Evolutionary conservation across 2,113 vertebrate species (phyloP).

Genomic region (Seriola aureovittata): DNA sequence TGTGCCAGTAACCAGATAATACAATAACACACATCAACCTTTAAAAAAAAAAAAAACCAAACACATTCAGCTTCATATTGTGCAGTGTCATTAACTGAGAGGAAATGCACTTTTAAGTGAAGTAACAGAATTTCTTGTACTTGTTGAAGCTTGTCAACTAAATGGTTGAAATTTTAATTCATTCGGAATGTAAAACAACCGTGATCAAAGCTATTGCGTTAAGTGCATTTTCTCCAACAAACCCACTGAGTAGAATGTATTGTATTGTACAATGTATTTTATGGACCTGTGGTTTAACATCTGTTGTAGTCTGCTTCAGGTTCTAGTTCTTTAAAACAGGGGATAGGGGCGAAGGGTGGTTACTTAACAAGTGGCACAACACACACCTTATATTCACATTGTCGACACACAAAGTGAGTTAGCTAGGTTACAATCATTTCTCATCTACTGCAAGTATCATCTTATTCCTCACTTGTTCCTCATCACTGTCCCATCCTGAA

Average conservation of each 20-base stretch:
- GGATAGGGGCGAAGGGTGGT: background rate
- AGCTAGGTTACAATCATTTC: background rate
- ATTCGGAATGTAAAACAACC: background rate
- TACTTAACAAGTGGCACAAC: background rate
- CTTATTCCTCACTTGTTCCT: background rate
- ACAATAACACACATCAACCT: conserved; percentile 32
- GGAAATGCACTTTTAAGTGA: conserved; percentile 16
- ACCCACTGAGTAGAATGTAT: background rate
- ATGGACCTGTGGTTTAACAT: background rate
- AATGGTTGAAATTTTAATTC: background rate
- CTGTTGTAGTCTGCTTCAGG: conserved; percentile 7
- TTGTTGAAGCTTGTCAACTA: background rate
- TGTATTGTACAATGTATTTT: no score
- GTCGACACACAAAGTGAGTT: background rate
- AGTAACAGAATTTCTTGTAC: background rate
- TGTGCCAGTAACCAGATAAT: conserved; percentile 8
- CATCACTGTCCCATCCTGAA: no score
- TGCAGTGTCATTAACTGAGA: conserved; percentile 13
- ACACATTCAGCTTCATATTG: conserved; percentile 49
- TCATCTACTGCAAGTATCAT: background rate
- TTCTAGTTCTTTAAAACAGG: background rate
- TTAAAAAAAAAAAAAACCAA: conserved; percentile 57
- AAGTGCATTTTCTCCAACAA: conserved; percentile 36
- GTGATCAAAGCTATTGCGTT: background rate
- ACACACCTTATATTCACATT: background rate